These are phyloP conservation scores for Prionailurus bengalensis DNA, from an alignment of 2,113 vertebrate genomes.

Conservation along the genomic window DNA sequence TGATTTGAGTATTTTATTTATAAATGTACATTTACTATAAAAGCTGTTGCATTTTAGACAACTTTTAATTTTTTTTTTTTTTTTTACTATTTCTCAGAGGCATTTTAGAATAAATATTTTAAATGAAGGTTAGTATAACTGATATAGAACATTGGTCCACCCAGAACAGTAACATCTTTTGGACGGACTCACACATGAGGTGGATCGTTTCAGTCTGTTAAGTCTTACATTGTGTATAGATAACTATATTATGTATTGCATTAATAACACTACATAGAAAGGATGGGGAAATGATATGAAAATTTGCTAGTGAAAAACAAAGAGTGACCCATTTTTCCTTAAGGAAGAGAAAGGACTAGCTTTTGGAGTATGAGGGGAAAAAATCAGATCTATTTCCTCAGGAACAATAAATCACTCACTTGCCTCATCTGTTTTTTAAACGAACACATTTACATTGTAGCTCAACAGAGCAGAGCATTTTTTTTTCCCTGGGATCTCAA, in stretches of 20 bases:
- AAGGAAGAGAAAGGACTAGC: conserved; percentile 78
- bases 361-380: conserved; percentile 72
- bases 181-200: conserved; percentile 78
- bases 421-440: conserved; percentile 79
- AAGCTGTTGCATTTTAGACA: conserved; percentile 95
- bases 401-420: conserved; percentile 80
- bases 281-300: conserved; percentile 82
- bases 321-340: conserved; percentile 76
- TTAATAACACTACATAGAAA: conserved; percentile 89
- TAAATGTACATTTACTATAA: conserved; percentile 99
- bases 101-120: conserved; percentile 98
- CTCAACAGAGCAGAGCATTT: conserved; percentile 66
- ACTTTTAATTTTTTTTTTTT: conserved; percentile 83
- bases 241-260: conserved; percentile 86
- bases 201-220: conserved; percentile 83
- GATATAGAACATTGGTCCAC: conserved; percentile 85
- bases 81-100: conserved; percentile 91
- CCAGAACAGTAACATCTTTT: conserved; percentile 85
- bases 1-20: conserved; percentile 97
- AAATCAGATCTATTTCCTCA: conserved; percentile 79
- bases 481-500: conserved; percentile 61
- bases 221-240: conserved; percentile 83
- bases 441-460: conserved; percentile 83
- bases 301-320: conserved; percentile 78
- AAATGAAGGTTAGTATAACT: conserved; percentile 89